Base-by-base conservation (phyloP, 2,888 invertebrate genomes). In the Dryomyza anilis region DNA sequence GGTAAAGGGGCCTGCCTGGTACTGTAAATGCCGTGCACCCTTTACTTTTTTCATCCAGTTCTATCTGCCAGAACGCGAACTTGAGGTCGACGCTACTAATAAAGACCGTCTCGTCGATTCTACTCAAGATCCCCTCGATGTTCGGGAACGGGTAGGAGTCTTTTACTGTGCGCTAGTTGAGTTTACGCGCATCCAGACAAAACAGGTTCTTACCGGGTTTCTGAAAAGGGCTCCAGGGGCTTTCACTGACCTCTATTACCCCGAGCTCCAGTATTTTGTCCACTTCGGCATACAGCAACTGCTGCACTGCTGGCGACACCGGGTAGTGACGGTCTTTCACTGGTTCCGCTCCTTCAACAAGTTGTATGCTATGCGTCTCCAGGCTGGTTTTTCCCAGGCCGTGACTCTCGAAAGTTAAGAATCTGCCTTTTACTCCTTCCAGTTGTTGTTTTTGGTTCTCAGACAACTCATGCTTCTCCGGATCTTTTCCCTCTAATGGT, bases 261-360 rank as follows among this genome's bases (percentile, higher is more conserved):
- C n/a, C n/a, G n/a, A n/a, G n/a, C n/a, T n/a, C n/a, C n/a, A n/a
- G n/a, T n/a, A n/a, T n/a, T n/a, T n/a, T n/a, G n/a, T n/a, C n/a
- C n/a, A n/a, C n/a, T n/a, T n/a, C n/a, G n/a, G n/a, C n/a, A n/a
- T n/a, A n/a, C n/a, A n/a, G n/a, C n/a, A n/a, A n/a, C n/a, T n/a
- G n/a, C n/a, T n/a, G n/a, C n/a, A n/a, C n/a, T n/a, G n/a, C n/a
- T n/a, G n/a, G n/a, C n/a, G n/a, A n/a, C n/a, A 43, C 50, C 1
- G 57, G 57, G 29, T 57, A 64, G 30, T 58, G 45, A 0, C 50
- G 21, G 29, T 57, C 64, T 16, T 64, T 64, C 7, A 55, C 29
- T 10, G 56, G 46, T 25, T 19, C 46, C 7, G 63, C 33, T 3
- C 64, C 57, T 2, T 64, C 57, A 21, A 50, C 12, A 3, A 64